phyloP scores from a whole-genome alignment of 2,888 invertebrate genomes.

The Lasioglossum oenotherae region DNA sequence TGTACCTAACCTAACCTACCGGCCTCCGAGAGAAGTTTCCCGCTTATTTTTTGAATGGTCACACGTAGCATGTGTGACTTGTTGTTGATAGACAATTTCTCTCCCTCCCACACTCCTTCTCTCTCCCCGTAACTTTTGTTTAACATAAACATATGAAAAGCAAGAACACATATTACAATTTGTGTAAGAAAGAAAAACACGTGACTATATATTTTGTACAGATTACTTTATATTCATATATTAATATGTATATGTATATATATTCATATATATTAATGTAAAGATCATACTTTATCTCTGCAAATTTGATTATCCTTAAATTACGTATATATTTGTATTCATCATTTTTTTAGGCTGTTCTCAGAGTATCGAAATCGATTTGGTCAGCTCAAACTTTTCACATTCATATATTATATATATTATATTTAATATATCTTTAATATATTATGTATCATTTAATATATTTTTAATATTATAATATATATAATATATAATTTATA shows the following conservation, averaged over 20 bases:
- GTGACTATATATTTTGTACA: neutral
- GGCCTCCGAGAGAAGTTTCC: too few species aligned
- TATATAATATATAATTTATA: neutral
- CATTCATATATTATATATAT: too few species aligned
- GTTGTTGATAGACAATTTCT: too few species aligned
- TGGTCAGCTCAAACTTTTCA: neutral
- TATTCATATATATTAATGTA: slow-evolving; percentile 16
- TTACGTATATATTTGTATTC: slow-evolving; percentile 37
- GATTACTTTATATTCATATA: slow-evolving; percentile 4
- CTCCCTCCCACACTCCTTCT: too few species aligned
- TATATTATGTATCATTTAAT: too few species aligned
- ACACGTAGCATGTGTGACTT: too few species aligned
- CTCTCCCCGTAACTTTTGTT: neutral
- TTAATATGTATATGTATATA: neutral
- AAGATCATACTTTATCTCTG: slow-evolving; percentile 14
- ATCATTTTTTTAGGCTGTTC: slow-evolving; percentile 36
- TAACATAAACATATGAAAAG: neutral
- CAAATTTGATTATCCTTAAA: slow-evolving; percentile 23
- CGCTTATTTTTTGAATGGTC: too few species aligned
- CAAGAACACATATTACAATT: neutral
- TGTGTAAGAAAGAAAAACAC: neutral
- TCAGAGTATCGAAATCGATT: slow-evolving; percentile 46
- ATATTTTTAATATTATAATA: too few species aligned
- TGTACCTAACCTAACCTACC: too few species aligned
- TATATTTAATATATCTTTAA: too few species aligned